These are phyloP conservation scores for Ochotona princeps DNA, from an alignment of 2,113 vertebrate species.

Conservation along the genomic window DNA sequence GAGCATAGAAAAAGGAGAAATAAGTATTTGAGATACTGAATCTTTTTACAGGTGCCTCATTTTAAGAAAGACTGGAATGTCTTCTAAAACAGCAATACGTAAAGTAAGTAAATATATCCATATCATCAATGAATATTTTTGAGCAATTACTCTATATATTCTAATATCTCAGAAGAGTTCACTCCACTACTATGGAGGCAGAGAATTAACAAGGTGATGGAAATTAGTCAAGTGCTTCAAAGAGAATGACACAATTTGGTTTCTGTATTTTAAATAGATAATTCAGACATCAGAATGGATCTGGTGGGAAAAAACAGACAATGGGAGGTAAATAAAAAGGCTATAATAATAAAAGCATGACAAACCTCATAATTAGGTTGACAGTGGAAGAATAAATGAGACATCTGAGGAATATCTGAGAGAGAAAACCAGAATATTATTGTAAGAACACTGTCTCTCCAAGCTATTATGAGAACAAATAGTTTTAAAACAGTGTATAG, in stretches of 20 bases:
- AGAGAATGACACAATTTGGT: neutral
- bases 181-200: neutral
- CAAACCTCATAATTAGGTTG: neutral
- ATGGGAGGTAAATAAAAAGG: neutral
- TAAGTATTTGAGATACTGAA: neutral
- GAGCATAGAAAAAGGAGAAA: neutral
- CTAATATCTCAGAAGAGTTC: neutral
- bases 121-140: neutral
- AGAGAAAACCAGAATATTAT: neutral
- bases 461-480: slow-evolving; percentile 16
- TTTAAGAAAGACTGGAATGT: neutral
- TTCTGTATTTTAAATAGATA: neutral
- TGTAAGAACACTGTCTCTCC: neutral
- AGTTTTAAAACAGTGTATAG: too few species aligned
- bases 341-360: neutral
- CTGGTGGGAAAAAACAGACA: neutral
- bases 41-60: neutral
- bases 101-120: neutral
- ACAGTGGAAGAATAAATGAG: slow-evolving; percentile 28
- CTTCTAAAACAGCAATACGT: neutral
- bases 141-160: neutral
- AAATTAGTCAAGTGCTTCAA: slow-evolving; percentile 19
- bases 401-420: neutral
- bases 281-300: neutral
- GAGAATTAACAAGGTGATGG: neutral